Base-by-base conservation (phyloP, 2,888 invertebrate genomes). In the Ormia ochracea region DNA sequence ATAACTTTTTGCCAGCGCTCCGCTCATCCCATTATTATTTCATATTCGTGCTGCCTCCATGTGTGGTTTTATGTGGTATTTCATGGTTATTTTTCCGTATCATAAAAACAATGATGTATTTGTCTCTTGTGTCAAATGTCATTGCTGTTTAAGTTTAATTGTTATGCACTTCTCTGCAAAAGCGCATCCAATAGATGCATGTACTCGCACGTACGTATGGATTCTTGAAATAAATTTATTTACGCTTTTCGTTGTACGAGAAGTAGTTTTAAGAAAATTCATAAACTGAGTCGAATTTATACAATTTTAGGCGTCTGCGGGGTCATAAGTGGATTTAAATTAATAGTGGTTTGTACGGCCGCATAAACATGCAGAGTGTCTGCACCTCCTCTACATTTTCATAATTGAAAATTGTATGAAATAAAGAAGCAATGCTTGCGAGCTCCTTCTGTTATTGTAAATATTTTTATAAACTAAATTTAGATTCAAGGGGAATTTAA, bases 61-160 rank as follows among this genome's bases (percentile, higher is more conserved):
- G 63, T 56, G 50, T 45, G 48, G 68, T 17, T 69, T n/a, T n/a
- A 38, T 23, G 7, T 48, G 12, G 23, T 26, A 45, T 58, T 70
- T 77, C 21, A 17, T 58, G 50, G 28, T 78, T 58, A n/a, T 9
- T 52, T 52, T 69, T 48, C 19, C 33, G 54, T 56, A 63, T 31
- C 56, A 56, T 41, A 50, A 77, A 43, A 50, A 56, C 28, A 10
- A 59, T 78, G 61, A 78, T 78, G 78, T 54, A 78, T 73, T 78
- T 78, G 78, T 78, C 78, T 78, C 73, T 21, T 19, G 73, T 78
- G 78, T 78, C 78, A 78, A 78, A 78, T 56, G 73, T 78, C 78
- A 73, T 63, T 61, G 66, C 66, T 68, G 72, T 52, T 73, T 78
- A 66, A 78, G 66, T 68, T 38, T 73, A 78, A 78, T 73, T 68